A percentile compares a stretch with the other conserved stretches of the same genome.
Conservation (phyloP, 2,113 vertebrate genomes). For the Centropus unirufus region DNA sequence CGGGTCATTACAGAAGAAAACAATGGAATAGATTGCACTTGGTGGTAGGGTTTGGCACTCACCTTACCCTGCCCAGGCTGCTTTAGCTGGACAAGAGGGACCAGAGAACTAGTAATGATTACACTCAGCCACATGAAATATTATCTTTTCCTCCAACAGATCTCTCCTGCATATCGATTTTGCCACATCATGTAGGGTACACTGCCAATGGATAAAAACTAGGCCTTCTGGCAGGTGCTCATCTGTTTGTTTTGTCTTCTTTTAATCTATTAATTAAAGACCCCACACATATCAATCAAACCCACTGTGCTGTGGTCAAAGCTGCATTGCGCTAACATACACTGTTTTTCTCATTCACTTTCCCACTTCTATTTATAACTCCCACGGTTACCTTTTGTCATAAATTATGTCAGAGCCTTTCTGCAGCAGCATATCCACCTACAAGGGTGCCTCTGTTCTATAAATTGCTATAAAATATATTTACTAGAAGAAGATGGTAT, state of each 20-base stretch:
- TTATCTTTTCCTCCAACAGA: neutral
- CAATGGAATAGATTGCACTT: neutral
- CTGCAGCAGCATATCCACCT: neutral
- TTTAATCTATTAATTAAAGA: neutral
- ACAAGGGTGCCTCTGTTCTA: neutral
- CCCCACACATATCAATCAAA: neutral
- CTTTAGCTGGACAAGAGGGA: neutral
- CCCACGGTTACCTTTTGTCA: neutral
- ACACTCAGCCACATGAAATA: neutral
- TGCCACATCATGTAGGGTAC: neutral
- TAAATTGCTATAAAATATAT: constrained; percentile 1
- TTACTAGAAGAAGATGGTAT: neutral
- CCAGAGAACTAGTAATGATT: neutral
- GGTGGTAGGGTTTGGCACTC: neutral
- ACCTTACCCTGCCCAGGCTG: neutral
- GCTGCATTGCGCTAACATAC: neutral
- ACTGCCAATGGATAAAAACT: neutral
- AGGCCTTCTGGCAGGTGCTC: neutral
- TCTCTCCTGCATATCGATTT: neutral
- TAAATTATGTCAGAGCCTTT: neutral
- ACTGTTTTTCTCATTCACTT: neutral
- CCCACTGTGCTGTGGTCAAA: neutral
- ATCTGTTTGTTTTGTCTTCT: neutral
- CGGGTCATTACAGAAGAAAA: neutral
- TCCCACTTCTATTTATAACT: neutral